Conservation (phyloP, 1,140 invertebrate genomes). For the Pseudomyrmex gracilis region DNA sequence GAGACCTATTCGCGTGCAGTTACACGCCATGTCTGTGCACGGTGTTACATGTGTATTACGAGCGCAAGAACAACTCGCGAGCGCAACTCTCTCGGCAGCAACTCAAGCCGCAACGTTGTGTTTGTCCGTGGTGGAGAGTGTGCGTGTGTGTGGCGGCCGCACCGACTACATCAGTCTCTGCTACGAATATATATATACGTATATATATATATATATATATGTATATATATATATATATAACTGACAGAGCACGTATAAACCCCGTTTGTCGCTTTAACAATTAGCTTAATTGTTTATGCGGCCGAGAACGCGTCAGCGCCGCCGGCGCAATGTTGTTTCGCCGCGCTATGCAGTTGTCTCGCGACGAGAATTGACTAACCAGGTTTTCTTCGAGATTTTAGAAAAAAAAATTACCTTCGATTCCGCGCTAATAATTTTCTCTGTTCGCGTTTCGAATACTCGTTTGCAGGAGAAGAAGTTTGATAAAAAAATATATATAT, state of each 20-base stretch:
- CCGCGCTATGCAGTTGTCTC: neutral
- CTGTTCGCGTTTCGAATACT: neutral
- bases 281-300: slow-evolving; percentile 78
- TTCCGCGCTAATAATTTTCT: neutral
- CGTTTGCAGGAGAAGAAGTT: neutral
- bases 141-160: slow-evolving; percentile 47
- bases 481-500: slow-evolving; percentile 6
- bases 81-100: slow-evolving; percentile 58
- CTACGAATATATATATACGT: slow-evolving; percentile 45
- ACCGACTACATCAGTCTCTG: slow-evolving; percentile 63
- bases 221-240: slow-evolving; percentile 42
- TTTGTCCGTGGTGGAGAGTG: slow-evolving; percentile 62
- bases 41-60: slow-evolving; percentile 51
- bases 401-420: neutral
- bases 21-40: neutral
- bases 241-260: slow-evolving; percentile 47
- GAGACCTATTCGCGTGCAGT: slow-evolving; percentile 35
- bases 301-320: slow-evolving; percentile 67
- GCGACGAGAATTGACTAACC: slow-evolving; percentile 39
- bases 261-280: slow-evolving; percentile 76
- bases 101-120: slow-evolving; percentile 61
- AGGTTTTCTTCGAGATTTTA: neutral
- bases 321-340: slow-evolving; percentile 46
- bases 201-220: neutral
- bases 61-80: slow-evolving; percentile 71